Base-by-base conservation (phyloP, 2,888 invertebrate genomes). In the Epistrophe eligans region DNA sequence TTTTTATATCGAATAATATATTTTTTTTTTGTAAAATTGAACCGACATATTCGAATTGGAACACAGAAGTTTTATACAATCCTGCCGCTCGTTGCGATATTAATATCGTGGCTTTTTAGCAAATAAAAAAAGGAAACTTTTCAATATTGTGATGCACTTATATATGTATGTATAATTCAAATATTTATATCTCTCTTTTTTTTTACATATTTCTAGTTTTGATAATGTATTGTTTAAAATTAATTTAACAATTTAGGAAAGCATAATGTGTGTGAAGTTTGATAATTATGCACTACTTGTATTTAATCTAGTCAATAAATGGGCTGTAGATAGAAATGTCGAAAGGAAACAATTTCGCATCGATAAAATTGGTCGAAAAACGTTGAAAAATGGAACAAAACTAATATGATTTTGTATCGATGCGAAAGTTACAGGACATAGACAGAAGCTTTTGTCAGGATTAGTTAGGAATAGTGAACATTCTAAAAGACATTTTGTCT, bases 121-220 rank as follows among this genome's bases (percentile, higher is more conserved):
- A 66, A 66, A 15, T 32, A 50, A 60, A 52, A 57, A 76, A 72
- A 50, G 38, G 32, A 70, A 57, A 71, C 74, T 84, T 84, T 74
- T 70, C 70, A 76, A 79, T 76, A 87, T 87, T 87, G 87, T 87
- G 87, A 87, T 87, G 87, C 79, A 87, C 87, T 71, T 72, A 43
- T 11, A 45, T 81, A 62, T 73, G 40, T 77, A 55, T 70, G 24
- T 24, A 24, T 24, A 79, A 32, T 70, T 50, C 43, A 74, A 28
- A 55, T 50, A 55, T 52, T 43, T 62, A 50, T 28, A 32, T 24
- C 24, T 24, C 24, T 24, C 9, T 43, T 24, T 52, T 52, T 43
- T 71, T 67, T 62, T 50, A 52, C 71, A 73, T 45, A 45, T 57
- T 76, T 64, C 17, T 60, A 52, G 10, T 73, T 67, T 43, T 45